These are phyloP conservation scores for Alentia gelatinosa DNA, from an alignment of 2,888 invertebrate genomes.

Conservation along the genomic window DNA sequence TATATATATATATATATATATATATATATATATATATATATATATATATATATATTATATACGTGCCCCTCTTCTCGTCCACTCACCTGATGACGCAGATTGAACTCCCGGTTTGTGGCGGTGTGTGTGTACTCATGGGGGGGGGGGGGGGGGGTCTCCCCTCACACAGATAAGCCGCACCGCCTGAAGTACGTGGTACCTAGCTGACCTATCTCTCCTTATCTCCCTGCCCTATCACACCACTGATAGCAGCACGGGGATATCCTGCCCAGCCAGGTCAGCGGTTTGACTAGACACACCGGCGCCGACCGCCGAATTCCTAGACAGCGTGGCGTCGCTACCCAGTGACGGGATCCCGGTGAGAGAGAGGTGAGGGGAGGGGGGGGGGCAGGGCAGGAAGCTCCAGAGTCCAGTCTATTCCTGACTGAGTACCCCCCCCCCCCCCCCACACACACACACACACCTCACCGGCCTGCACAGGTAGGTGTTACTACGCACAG, in stretches of 20 bases:
- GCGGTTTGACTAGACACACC: neutral
- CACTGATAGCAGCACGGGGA: neutral
- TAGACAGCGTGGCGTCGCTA: slow-evolving; percentile 21
- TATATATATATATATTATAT: no score
- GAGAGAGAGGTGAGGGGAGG: neutral
- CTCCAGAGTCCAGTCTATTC: neutral
- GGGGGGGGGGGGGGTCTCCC: no score
- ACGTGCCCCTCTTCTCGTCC: no score
- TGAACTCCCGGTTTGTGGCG: no score
- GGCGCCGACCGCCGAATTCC: neutral
- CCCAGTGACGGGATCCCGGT: neutral
- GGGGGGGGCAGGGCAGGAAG: neutral
- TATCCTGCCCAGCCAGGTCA: slow-evolving; percentile 17
- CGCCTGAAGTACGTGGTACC: neutral
- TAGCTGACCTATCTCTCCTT: neutral
- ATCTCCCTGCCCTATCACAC: neutral
- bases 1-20: no score
- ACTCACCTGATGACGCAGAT: no score
- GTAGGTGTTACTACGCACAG: no score
- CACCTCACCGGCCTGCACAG: no score
- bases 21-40: no score
- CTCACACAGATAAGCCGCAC: neutral
- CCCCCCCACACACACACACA: no score
- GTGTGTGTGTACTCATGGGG: no score
- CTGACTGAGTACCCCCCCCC: neutral